phyloP scores from a whole-genome alignment of 2,888 invertebrate species.

The Hipparchia sbordonii region DNA sequence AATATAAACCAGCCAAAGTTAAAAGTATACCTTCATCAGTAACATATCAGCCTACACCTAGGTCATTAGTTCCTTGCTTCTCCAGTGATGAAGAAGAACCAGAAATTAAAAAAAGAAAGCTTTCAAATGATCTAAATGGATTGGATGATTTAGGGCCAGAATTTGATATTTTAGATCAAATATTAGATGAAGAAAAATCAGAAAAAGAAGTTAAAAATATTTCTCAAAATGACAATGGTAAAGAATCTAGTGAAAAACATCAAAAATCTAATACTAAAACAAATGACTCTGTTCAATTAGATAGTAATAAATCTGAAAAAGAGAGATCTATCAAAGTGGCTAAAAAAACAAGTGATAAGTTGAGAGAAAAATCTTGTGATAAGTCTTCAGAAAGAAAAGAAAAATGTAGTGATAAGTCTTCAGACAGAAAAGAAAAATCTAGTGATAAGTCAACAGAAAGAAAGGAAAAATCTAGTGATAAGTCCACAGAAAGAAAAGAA shows the following conservation, averaged over 20 bases:
- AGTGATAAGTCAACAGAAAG: slow-evolving; percentile 49
- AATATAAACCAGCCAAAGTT: slow-evolving; percentile 73
- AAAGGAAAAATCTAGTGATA: slow-evolving; percentile 52
- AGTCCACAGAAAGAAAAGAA: slow-evolving; percentile 50
- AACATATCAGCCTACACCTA: slow-evolving; percentile 76
- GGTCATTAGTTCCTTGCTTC: slow-evolving; percentile 72
- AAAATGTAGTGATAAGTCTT: slow-evolving; percentile 42
- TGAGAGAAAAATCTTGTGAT: slow-evolving; percentile 49
- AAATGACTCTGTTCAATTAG: slow-evolving; percentile 46
- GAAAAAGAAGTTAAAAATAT: slow-evolving; percentile 40
- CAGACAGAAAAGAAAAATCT: slow-evolving; percentile 52
- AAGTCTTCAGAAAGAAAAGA: slow-evolving; percentile 49
- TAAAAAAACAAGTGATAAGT: slow-evolving; percentile 46
- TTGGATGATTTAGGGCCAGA: slow-evolving; percentile 77
- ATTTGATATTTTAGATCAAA: slow-evolving; percentile 79
- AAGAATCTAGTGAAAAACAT: slow-evolving; percentile 37
- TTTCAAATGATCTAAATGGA: slow-evolving; percentile 68
- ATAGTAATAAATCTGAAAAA: slow-evolving; percentile 47
- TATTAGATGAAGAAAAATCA: slow-evolving; percentile 73
- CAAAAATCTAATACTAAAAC: slow-evolving; percentile 41
- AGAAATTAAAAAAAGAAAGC: slow-evolving; percentile 63
- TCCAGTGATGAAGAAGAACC: slow-evolving; percentile 80
- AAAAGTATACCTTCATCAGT: slow-evolving; percentile 58
- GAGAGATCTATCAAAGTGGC: slow-evolving; percentile 44
- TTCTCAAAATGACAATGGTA: slow-evolving; percentile 40